phyloP scores from a whole-genome alignment of 2,888 invertebrate genomes.

The Euphydryas editha region DNA sequence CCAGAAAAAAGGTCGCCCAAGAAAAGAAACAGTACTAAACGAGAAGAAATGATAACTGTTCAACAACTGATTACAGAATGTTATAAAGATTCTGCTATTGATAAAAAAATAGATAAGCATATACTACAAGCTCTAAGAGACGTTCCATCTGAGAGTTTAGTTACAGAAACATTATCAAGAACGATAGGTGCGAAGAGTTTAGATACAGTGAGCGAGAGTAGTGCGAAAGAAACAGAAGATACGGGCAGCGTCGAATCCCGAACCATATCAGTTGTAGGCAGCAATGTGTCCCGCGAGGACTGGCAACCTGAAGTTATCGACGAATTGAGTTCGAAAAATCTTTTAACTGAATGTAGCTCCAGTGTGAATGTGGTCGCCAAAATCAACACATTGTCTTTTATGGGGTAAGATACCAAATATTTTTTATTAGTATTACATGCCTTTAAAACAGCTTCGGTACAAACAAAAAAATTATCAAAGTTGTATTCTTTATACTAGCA shows the following conservation, averaged over 20 bases:
- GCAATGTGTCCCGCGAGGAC: conserved; percentile 38
- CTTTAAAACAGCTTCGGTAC: no score
- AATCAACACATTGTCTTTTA: conserved; percentile 69
- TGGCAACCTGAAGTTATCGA: conserved; percentile 48
- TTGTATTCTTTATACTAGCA: no score
- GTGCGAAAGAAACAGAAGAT: conserved; percentile 40
- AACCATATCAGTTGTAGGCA: conserved; percentile 28
- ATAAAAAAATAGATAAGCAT: conserved; percentile 5
- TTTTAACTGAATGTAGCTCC: conserved; percentile 49
- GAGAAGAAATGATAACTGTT: conserved; percentile 47
- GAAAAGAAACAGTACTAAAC: conserved; percentile 37
- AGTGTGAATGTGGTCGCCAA: conserved; percentile 59
- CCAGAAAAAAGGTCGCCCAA: conserved; percentile 35
- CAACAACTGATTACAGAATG: conserved; percentile 57
- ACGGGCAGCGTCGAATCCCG: conserved; percentile 25
- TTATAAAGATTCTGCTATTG: conserved; percentile 29
- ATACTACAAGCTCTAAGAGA: conserved; percentile 14
- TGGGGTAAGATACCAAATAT: conserved; percentile 63
- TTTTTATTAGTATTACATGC: no score
- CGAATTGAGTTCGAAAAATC: conserved; percentile 44
- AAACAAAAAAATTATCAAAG: no score
- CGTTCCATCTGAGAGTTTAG: conserved; percentile 21
- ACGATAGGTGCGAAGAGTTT: conserved; percentile 39
- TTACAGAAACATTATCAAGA: conserved; percentile 29
- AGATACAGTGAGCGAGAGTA: conserved; percentile 50